phyloP scores from a whole-genome alignment of 2,797 vertebrate genomes.

The Helostoma temminkii region DNA sequence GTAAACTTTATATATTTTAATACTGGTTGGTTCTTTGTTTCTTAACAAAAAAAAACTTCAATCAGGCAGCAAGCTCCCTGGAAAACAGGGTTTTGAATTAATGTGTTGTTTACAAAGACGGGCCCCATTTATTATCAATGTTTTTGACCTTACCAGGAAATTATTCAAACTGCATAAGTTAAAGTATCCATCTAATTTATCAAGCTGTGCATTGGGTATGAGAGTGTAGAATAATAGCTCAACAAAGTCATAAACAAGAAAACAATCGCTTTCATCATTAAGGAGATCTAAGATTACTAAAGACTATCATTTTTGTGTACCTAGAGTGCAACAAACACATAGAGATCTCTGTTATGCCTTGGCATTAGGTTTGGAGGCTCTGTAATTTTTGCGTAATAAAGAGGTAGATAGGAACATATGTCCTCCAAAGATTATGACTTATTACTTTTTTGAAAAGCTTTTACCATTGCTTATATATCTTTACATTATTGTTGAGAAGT shows the following conservation, averaged over 20 bases:
- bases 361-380: slow-evolving; percentile 8
- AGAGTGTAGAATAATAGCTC: slow-evolving; percentile 45
- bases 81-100: slow-evolving; percentile 50
- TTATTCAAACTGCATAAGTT: slow-evolving; percentile 59
- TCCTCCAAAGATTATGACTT: too few species aligned
- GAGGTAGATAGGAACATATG: slow-evolving; percentile 7
- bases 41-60: slow-evolving; percentile 45
- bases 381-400: slow-evolving; percentile 12
- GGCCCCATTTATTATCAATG: slow-evolving; percentile 60
- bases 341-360: slow-evolving; percentile 16
- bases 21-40: slow-evolving; percentile 35
- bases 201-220: slow-evolving; percentile 52
- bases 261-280: slow-evolving; percentile 50
- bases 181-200: slow-evolving; percentile 64
- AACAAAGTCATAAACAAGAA: slow-evolving; percentile 60
- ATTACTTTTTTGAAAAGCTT: too few species aligned
- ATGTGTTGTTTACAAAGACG: slow-evolving; percentile 50
- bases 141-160: slow-evolving; percentile 71
- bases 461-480: slow-evolving; percentile 29
- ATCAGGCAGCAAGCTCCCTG: slow-evolving; percentile 40
- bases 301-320: slow-evolving; percentile 42
- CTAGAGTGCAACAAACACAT: slow-evolving; percentile 13
- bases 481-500: slow-evolving; percentile 28
- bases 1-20: slow-evolving; percentile 42
- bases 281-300: slow-evolving; percentile 40